phyloP scores from a whole-genome alignment of 1,140 invertebrate genomes.

The Drosophila triauraria region DNA sequence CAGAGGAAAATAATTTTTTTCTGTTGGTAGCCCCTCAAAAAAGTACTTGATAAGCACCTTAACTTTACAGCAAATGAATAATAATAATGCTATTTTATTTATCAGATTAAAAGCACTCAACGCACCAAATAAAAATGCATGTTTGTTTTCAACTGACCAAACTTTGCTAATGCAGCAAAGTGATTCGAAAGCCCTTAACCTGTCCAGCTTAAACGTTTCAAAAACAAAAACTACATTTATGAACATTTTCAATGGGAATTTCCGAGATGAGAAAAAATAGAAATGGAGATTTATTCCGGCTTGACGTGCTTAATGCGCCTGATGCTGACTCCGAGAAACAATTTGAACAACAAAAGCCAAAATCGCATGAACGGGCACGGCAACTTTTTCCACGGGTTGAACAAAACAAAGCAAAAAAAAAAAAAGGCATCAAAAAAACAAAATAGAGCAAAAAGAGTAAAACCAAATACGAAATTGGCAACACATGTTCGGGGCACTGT shows the following conservation, averaged over 20 bases:
- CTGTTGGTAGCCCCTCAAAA: no score
- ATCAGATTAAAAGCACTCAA: not conserved
- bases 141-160: not conserved
- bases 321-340: slow-evolving; percentile 18
- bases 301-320: slow-evolving; percentile 37
- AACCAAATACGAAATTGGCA: slow-evolving; percentile 48
- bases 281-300: slow-evolving; percentile 32
- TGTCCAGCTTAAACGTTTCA: not conserved
- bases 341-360: slow-evolving; percentile 47
- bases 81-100: not conserved
- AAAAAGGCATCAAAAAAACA: slow-evolving; percentile 9
- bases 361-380: slow-evolving; percentile 46
- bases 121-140: not conserved
- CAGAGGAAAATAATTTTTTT: not conserved
- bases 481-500: slow-evolving; percentile 66
- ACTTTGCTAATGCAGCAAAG: slow-evolving; percentile 1
- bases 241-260: not conserved
- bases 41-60: not conserved
- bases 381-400: slow-evolving; percentile 28
- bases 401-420: slow-evolving; percentile 12
- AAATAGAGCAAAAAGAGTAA: slow-evolving; percentile 10
- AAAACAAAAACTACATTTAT: slow-evolving; percentile 11
- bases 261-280: not conserved
- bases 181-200: not conserved
- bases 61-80: not conserved